Evolutionary conservation across 2,113 vertebrate genomes (phyloP), one percentile per base, ranked within the genome.

Genomic region (Alectura lathami): DNA sequence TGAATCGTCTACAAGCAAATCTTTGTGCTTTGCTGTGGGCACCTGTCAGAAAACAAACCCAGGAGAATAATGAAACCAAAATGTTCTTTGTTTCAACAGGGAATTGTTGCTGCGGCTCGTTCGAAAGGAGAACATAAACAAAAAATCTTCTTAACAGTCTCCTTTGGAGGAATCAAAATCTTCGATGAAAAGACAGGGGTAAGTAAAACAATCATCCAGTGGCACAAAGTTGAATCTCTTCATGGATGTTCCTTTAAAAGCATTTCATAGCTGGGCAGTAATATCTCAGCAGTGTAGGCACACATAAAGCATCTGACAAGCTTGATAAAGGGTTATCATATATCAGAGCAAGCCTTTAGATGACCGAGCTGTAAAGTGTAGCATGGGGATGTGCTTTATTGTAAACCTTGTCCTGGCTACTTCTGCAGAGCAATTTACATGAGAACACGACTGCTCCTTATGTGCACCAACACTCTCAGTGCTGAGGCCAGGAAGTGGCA

Each of bases 111-210:
- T 91, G 98, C 98, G 7, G 98, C 98, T 23, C 99, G 99, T 89
- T 99, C 99, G 32, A 99, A 99, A 98, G 99, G 99, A 95, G 99
- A 99, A 87, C 99, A 99, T 98, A 99, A 99, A 95, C 99, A 99
- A 98, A 99, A 99, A 96, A 98, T 99, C 98, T 99, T 99, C 97
- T 98, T 99, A 95, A 99, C 99, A 18, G 98, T 99, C 95, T 99
- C 99, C 97, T 99, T 99, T 82, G 99, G 99, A 95, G 99, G 99
- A 96, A 99, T 99, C 98, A 99, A 99, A 97, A 99, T 99, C 98
- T 99, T 99, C 82, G 99, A 99, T 97, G 99, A 99, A 97, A 99
- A 99, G 98, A 99, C 99, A 76, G 99, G 99, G 98, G 99, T 99
- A 98, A 99, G 99, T 98, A 83, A 94, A 93, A 89, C 57, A 77